These are phyloP conservation scores for Agonopterix subpropinquella DNA, from an alignment of 2,888 invertebrate species.

Conservation along the genomic window DNA sequence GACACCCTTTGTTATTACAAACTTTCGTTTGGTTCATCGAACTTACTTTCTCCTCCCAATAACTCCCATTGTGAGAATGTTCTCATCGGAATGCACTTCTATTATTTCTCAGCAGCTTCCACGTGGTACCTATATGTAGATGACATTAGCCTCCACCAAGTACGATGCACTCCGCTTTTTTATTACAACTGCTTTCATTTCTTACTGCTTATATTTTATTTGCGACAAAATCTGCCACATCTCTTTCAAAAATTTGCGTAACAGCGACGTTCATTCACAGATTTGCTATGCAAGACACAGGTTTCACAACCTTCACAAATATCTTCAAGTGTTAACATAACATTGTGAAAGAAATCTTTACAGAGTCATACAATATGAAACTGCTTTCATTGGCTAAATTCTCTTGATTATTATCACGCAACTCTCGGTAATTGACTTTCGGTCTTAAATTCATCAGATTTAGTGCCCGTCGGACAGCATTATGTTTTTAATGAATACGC, in stretches of 20 bases:
- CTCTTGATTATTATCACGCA: constrained; percentile 19
- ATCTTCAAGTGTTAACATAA: neutral
- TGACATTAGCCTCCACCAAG: constrained; percentile 17
- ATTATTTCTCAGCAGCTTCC: constrained; percentile 51
- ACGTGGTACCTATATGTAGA: constrained; percentile 23
- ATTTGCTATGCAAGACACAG: too few relatives aligned
- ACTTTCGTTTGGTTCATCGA: constrained; percentile 73
- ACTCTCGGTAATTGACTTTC: constrained; percentile 22
- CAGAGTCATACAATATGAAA: neutral
- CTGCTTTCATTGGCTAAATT: constrained; percentile 18
- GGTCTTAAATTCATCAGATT: constrained; percentile 18
- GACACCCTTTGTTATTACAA: constrained; percentile 43
- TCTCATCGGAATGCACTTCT: constrained; percentile 65
- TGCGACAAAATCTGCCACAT: too few relatives aligned
- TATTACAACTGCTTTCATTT: neutral
- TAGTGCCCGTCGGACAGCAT: neutral
- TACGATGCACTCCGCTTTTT: constrained; percentile 4
- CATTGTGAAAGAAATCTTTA: constrained; percentile 5
- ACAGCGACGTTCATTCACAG: too few relatives aligned
- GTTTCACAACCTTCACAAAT: too few relatives aligned
- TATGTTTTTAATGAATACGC: too few relatives aligned
- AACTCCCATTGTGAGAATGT: constrained; percentile 51
- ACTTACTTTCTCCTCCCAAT: constrained; percentile 66
- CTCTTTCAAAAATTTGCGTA: too few relatives aligned
- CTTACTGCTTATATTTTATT: too few relatives aligned